Conservation (phyloP, 1,140 invertebrate genomes). For the Fopius arisanus region DNA sequence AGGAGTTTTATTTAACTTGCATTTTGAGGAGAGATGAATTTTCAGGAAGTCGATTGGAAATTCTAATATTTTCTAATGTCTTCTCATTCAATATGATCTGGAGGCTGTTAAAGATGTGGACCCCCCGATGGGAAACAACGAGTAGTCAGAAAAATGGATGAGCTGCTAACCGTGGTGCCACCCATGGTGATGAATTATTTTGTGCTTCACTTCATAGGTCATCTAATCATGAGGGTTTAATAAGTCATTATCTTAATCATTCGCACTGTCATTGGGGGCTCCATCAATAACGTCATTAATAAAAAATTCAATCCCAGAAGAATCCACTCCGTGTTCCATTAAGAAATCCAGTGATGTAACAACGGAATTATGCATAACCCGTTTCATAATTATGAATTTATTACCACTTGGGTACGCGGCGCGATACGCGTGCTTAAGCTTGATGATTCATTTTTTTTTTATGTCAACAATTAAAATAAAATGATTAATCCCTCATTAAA, state of each 20-base stretch:
- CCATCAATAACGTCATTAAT: neutral
- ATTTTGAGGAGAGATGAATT: neutral
- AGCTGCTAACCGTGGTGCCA: constrained; percentile 63
- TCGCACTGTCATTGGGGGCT: constrained; percentile 35
- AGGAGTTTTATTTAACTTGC: no score
- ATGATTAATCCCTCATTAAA: no score
- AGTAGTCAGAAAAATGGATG: constrained; percentile 66
- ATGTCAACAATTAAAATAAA: no score
- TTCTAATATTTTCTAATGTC: neutral
- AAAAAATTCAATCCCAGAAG: no score
- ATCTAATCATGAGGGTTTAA: constrained; percentile 37
- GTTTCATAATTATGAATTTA: no score
- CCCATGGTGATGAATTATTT: constrained; percentile 59
- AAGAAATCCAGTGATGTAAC: no score
- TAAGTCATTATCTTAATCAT: constrained; percentile 43
- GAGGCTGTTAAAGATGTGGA: neutral
- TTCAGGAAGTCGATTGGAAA: constrained; percentile 4
- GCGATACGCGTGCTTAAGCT: no score
- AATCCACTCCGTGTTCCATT: no score
- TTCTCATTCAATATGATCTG: neutral
- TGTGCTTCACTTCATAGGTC: constrained; percentile 35
- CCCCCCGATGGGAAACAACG: constrained; percentile 64
- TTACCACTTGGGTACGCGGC: no score
- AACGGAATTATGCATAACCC: no score
- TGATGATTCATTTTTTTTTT: no score